phyloP scores from a whole-genome alignment of 2,888 invertebrate genomes.

The Sabatieria punctata region DNA sequence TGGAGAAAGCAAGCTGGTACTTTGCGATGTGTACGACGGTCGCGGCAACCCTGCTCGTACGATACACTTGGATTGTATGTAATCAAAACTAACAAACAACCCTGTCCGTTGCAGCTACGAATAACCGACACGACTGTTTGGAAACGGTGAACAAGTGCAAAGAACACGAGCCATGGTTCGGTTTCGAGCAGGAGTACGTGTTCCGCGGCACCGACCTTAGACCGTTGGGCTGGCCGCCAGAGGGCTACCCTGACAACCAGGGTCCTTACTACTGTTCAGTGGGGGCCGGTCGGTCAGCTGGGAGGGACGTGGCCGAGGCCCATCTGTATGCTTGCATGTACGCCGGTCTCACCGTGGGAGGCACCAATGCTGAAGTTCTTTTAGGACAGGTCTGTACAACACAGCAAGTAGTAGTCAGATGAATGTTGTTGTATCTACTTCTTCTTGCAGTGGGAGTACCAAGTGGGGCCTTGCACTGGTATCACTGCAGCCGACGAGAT shows the following conservation, averaged over 20 bases:
- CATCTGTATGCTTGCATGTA: conserved; percentile 80
- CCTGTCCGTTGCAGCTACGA: conserved; percentile 42
- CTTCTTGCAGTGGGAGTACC: conserved; percentile 55
- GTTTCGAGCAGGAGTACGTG: too few relatives aligned
- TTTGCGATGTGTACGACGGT: conserved; percentile 36
- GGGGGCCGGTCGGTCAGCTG: conserved; percentile 79
- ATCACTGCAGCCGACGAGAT: conserved; percentile 55
- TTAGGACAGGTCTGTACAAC: conserved; percentile 52
- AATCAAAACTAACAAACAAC: neutral
- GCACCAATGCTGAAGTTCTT: conserved; percentile 93
- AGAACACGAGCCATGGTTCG: conserved; percentile 59
- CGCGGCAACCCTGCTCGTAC: conserved; percentile 49
- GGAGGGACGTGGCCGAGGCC: conserved; percentile 79
- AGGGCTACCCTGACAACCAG: conserved; percentile 78
- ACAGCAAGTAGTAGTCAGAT: too few relatives aligned
- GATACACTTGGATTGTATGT: neutral
- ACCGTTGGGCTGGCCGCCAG: conserved; percentile 82
- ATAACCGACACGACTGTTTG: conserved; percentile 53
- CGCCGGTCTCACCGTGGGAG: conserved; percentile 72
- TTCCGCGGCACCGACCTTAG: conserved; percentile 64
- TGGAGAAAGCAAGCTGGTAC: conserved; percentile 67
- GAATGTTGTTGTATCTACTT: too few relatives aligned
- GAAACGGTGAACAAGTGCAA: conserved; percentile 55
- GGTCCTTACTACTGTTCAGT: conserved; percentile 95
- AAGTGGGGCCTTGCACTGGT: conserved; percentile 76